Evolutionary conservation across 1,140 invertebrate species (phyloP).

Genomic region (Drosophila ogumai): DNA sequence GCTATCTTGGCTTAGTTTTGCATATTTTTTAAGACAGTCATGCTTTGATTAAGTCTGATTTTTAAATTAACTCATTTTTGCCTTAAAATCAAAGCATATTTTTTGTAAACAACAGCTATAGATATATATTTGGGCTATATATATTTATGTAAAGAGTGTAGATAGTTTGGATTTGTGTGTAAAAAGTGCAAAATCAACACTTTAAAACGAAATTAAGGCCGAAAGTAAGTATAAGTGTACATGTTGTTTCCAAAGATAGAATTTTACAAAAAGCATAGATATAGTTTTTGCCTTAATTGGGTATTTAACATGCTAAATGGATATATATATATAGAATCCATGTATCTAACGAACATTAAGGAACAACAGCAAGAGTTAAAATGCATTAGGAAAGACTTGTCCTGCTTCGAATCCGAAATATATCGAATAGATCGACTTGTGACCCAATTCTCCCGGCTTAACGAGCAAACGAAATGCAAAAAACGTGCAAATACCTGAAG

Average conservation of each 20-base stretch:
- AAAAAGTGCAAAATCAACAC: slow-evolving; percentile 47
- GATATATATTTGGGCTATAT: slow-evolving; percentile 2
- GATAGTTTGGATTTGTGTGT: not conserved
- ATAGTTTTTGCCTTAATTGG: slow-evolving; percentile 12
- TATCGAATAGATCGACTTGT: slow-evolving; percentile 23
- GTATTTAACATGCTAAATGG: slow-evolving; percentile 49
- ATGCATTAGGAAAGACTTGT: slow-evolving; percentile 37
- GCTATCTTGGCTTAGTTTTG: slow-evolving; percentile 48
- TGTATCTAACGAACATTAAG: slow-evolving; percentile 39
- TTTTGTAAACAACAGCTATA: slow-evolving; percentile 48
- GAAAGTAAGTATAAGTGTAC: slow-evolving; percentile 18
- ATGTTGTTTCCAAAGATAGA: slow-evolving; percentile 13
- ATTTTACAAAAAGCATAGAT: slow-evolving; percentile 44
- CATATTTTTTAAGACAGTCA: slow-evolving; percentile 29
- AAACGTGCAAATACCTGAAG: slow-evolving; percentile 88
- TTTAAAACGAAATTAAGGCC: slow-evolving; percentile 34
- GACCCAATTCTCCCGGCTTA: slow-evolving; percentile 51
- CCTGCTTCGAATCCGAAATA: slow-evolving; percentile 41
- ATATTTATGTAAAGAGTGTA: slow-evolving; percentile 2
- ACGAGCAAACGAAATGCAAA: slow-evolving; percentile 77
- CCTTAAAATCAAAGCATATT: slow-evolving; percentile 28
- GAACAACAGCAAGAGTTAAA: slow-evolving; percentile 59
- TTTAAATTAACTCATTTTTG: not conserved
- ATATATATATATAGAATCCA: slow-evolving; percentile 10
- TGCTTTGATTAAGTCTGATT: slow-evolving; percentile 45